Evolutionary conservation across 2,113 vertebrate genomes (phyloP).

Genomic region (Sorex araneus): DNA sequence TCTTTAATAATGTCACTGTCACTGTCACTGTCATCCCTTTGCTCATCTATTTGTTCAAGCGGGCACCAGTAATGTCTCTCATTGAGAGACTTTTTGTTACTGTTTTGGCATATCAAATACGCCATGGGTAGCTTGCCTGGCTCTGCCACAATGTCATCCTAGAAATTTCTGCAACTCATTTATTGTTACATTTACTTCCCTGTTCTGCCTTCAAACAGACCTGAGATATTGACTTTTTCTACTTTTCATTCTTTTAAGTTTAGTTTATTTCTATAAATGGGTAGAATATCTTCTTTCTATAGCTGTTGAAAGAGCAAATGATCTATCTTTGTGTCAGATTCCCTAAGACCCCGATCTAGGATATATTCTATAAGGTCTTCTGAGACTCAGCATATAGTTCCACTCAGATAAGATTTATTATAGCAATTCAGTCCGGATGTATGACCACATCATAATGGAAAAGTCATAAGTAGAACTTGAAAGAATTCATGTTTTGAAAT

Average conservation of each 20-base stretch:
- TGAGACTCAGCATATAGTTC: not conserved
- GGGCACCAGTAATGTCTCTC: no score
- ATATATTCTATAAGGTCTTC: not conserved
- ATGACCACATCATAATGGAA: not conserved
- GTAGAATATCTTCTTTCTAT: not conserved
- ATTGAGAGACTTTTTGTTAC: no score
- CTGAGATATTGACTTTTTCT: not conserved
- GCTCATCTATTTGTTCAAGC: no score
- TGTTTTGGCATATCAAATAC: no score
- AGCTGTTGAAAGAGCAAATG: not conserved
- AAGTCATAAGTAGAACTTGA: not conserved
- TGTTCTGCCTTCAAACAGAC: not conserved
- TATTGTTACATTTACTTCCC: not conserved
- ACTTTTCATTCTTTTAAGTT: not conserved
- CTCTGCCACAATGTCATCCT: no score
- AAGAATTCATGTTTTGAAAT: not conserved
- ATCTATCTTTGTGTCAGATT: not conserved
- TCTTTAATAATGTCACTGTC: not conserved
- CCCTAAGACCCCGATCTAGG: not conserved
- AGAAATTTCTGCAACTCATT: not conserved
- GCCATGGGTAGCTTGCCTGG: no score
- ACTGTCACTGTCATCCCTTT: no score
- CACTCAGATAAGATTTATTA: not conserved
- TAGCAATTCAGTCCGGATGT: not conserved
- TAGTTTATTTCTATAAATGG: not conserved